Evolutionary conservation across 2,888 invertebrate species (phyloP).

Genomic region (Agrotis ipsilon): DNA sequence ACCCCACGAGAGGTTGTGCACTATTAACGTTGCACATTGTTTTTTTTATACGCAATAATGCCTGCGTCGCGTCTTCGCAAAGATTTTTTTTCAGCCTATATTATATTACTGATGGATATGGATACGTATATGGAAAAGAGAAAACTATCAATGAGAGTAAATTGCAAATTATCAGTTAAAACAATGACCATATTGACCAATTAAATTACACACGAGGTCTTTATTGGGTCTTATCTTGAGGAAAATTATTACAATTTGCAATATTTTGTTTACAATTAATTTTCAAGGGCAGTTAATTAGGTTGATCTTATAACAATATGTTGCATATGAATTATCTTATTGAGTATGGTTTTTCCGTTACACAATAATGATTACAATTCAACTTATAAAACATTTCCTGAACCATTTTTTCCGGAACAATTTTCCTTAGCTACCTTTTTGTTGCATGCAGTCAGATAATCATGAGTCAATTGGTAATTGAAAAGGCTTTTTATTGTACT

Average conservation of each 20-base stretch:
- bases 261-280: constrained; percentile 2
- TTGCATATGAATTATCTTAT: constrained; percentile 3
- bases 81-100: too few species aligned
- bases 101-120: too few species aligned
- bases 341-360: constrained; percentile 24
- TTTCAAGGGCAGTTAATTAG: constrained; percentile 13
- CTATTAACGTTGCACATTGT: too few species aligned
- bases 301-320: not conserved
- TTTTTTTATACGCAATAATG: too few species aligned
- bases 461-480: not conserved
- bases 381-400: not conserved
- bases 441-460: not conserved
- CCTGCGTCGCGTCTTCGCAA: too few species aligned
- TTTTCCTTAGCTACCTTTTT: not conserved
- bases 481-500: not conserved
- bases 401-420: not conserved
- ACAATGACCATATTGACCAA: not conserved
- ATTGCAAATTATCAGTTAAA: not conserved
- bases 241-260: constrained; percentile 35
- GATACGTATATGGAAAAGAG: too few species aligned
- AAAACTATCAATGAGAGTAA: too few species aligned
- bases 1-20: too few species aligned
- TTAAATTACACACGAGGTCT: not conserved
- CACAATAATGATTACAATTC: constrained; percentile 13
- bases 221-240: constrained; percentile 23